phyloP scores from a whole-genome alignment of 2,888 invertebrate species.

The Chymomyza fuscimana region DNA sequence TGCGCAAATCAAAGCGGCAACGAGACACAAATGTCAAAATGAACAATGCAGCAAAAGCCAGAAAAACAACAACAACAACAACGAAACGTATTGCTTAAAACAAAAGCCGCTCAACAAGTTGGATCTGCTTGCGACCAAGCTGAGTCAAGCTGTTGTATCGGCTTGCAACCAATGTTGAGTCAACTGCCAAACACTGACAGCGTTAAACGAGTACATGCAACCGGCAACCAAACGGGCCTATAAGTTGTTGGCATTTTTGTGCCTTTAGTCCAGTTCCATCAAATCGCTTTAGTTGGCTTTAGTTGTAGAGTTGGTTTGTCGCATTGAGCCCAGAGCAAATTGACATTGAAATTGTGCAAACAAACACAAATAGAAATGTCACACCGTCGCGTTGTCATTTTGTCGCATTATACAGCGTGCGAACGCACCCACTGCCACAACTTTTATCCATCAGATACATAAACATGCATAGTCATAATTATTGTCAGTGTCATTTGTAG shows the following conservation, averaged over 20 bases:
- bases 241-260: neutral
- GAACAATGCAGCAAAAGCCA: conserved; percentile 10
- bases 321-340: conserved; percentile 23
- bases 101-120: conserved; percentile 49
- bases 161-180: conserved; percentile 10
- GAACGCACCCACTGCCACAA: conserved; percentile 22
- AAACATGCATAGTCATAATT: conserved; percentile 17
- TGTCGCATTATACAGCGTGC: neutral
- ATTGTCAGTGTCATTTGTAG: conserved; percentile 35
- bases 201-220: conserved; percentile 42
- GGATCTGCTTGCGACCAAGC: conserved; percentile 19
- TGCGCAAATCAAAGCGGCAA: conserved; percentile 65
- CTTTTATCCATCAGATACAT: conserved; percentile 27
- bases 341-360: conserved; percentile 35
- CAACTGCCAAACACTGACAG: conserved; percentile 35
- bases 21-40: conserved; percentile 58
- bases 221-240: conserved; percentile 16
- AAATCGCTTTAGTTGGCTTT: conserved; percentile 1
- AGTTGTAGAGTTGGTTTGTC: no score
- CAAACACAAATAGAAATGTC: conserved; percentile 19
- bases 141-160: conserved; percentile 31
- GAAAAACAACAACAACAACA: conserved; percentile 13
- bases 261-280: neutral
- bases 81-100: conserved; percentile 24
- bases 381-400: neutral